Percentiles rank a stretch among this genome's conserved stretches.
phyloP scores from a whole-genome alignment of 2,888 invertebrate species.

The Malachius bipustulatus region DNA sequence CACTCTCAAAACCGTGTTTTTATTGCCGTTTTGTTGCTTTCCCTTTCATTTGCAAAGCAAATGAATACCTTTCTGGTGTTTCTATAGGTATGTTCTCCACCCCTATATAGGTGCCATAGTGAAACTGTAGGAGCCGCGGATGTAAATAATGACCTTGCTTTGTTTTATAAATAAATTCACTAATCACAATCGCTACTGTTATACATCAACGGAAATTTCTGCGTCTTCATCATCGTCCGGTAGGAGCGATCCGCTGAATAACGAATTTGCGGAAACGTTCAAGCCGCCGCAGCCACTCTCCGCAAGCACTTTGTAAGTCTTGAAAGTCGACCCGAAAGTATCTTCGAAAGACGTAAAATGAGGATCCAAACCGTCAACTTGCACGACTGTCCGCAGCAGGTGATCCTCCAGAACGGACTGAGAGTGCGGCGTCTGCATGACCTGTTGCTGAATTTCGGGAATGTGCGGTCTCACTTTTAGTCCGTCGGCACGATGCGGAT shows the following conservation, averaged over 20 bases:
- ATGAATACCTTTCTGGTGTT: no score
- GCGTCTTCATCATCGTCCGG: slow-evolving; percentile 29
- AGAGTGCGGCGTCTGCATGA: slow-evolving; percentile 21
- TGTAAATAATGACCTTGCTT: no score
- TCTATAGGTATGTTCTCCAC: no score
- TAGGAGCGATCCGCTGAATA: slow-evolving; percentile 21
- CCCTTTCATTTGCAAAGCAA: no score
- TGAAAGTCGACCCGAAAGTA: slow-evolving; percentile 20
- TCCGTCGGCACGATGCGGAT: slow-evolving; percentile 76
- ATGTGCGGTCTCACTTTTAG: slow-evolving; percentile 50
- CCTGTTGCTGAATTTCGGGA: slow-evolving; percentile 27
- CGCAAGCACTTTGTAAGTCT: slow-evolving; percentile 25
- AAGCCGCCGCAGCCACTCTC: slow-evolving; percentile 21
- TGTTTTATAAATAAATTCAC: no score
- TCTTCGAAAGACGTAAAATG: slow-evolving; percentile 22
- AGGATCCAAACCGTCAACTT: slow-evolving; percentile 26
- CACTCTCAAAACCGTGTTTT: no score
- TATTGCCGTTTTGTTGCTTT: no score
- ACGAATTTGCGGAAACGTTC: slow-evolving; percentile 22
- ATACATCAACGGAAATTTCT: slow-evolving; percentile 31
- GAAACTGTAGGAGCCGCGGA: no score
- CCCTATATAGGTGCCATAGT: no score
- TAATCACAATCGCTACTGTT: no score
- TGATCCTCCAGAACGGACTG: slow-evolving; percentile 14
- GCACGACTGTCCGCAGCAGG: slow-evolving; percentile 22